Percentiles rank a stretch among this genome's conserved stretches.
These are phyloP conservation scores for Melanaphis sacchari DNA, from an alignment of 1,140 invertebrate genomes.

Conservation along the genomic window DNA sequence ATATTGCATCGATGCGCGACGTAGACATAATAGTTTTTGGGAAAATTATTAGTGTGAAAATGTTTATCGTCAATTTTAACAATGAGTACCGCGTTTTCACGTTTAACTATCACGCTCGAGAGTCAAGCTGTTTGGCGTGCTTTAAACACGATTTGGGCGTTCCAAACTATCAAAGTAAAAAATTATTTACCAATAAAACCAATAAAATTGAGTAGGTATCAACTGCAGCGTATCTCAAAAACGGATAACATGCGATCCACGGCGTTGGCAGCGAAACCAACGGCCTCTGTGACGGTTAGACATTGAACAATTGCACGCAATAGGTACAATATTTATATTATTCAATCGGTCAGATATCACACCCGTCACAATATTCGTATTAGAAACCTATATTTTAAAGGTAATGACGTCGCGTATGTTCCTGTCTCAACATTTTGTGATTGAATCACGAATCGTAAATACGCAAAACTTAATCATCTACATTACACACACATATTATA, in stretches of 20 bases:
- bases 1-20: background rate
- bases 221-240: background rate
- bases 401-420: background rate
- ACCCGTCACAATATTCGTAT: background rate
- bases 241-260: background rate
- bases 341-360: background rate
- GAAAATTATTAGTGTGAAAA: conserved; percentile 10
- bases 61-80: background rate
- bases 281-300: background rate
- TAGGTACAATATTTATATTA: background rate
- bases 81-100: background rate
- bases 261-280: too few relatives aligned
- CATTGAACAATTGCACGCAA: conserved; percentile 2
- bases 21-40: background rate
- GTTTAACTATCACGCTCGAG: background rate
- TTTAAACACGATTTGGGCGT: background rate
- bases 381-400: background rate
- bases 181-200: background rate
- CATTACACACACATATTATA: background rate
- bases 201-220: background rate
- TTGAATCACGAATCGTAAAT: background rate
- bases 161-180: background rate
- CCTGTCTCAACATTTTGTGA: background rate
- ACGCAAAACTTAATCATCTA: background rate
- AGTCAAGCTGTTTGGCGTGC: background rate